Conservation (phyloP, 2,888 invertebrate species). For the Seladonia tumulorum region DNA sequence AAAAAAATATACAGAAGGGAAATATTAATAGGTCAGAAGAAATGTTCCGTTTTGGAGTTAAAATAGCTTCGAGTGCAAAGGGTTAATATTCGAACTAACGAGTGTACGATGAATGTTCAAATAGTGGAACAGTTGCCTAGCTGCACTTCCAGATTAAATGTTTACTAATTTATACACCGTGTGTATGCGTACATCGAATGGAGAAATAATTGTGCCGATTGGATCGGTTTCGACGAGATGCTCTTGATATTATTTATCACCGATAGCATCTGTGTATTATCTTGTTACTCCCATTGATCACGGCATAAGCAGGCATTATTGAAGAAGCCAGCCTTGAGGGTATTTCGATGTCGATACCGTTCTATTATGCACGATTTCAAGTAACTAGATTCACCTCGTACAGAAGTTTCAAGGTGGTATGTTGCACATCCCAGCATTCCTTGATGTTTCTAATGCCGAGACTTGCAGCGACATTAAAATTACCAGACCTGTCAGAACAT, state of each 20-base stretch:
- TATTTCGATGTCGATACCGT: neutral
- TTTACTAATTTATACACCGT: too few relatives aligned
- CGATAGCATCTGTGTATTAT: neutral
- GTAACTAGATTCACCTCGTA: neutral
- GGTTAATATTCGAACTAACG: too few relatives aligned
- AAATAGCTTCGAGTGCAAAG: too few relatives aligned
- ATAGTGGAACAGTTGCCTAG: neutral
- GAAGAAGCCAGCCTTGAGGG: neutral
- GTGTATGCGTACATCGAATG: too few relatives aligned
- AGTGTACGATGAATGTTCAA: too few relatives aligned
- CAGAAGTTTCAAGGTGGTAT: neutral
- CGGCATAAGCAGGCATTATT: neutral
- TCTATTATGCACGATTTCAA: neutral
- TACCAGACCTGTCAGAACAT: neutral
- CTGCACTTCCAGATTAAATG: too few relatives aligned
- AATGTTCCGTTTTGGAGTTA: too few relatives aligned
- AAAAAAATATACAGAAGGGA: too few relatives aligned
- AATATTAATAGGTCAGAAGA: too few relatives aligned
- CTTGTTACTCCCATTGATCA: neutral
- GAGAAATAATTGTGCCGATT: too few relatives aligned
- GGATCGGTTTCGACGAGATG: neutral
- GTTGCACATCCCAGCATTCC: constrained; percentile 22
- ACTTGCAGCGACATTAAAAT: neutral
- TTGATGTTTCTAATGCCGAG: neutral
- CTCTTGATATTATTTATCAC: neutral